Conservation (phyloP, 2,888 invertebrate genomes). For the Pseudococcus longispinus region DNA sequence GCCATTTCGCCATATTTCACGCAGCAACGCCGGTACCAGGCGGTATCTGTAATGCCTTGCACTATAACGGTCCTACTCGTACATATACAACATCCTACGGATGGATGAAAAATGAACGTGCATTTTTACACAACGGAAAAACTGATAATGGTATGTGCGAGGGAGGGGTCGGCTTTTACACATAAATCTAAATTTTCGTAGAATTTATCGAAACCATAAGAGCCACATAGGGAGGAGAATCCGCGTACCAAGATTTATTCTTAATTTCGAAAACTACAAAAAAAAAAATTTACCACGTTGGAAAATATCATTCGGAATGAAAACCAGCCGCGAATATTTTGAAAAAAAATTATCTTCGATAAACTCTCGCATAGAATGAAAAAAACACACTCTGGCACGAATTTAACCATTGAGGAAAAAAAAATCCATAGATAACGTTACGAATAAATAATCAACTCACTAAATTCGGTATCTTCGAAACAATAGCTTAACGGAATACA, state of each 20-base stretch:
- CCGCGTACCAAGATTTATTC: neutral
- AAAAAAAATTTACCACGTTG: neutral
- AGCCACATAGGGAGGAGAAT: neutral
- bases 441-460: conserved; percentile 19
- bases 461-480: conserved; percentile 43
- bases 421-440: neutral
- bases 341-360: neutral
- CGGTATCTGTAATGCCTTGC: neutral
- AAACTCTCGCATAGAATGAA: neutral
- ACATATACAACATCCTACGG: too few relatives aligned
- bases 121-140: conserved; percentile 20
- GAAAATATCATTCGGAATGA: neutral
- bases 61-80: too few relatives aligned
- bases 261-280: neutral
- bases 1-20: conserved; percentile 23
- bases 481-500: conserved; percentile 32
- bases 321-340: neutral
- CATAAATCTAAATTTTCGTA: conserved; percentile 15
- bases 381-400: neutral
- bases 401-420: neutral
- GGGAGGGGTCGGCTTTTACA: neutral
- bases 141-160: neutral
- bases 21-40: neutral
- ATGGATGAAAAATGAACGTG: conserved; percentile 39
- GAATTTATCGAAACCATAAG: conserved; percentile 23